Evolutionary conservation across 2,888 invertebrate species (phyloP), one percentile per base, ranked within the genome.

Genomic region (Mellilla xanthometata): DNA sequence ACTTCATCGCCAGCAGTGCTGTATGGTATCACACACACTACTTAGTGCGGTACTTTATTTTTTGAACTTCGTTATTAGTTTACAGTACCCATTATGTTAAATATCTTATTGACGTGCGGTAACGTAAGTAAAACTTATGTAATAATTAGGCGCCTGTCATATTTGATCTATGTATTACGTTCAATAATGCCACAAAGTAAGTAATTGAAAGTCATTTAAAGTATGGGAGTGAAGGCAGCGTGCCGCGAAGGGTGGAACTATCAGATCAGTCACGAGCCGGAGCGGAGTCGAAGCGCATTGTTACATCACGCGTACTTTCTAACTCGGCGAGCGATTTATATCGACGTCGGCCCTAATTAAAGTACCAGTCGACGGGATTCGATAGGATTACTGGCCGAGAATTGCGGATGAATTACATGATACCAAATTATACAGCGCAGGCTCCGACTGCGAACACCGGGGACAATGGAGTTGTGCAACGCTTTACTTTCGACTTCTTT

Each of bases 241-340:
- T 66, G 57, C 57, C 59, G 48, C 61, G 60, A 65, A 60, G 62
- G 54, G 54, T 63, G 53, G 60, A 68, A 66, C 62, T 62, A 72
- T 70, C 62, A 69, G 69, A 73, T 76, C 72, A 64, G 75, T 74
- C 78, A 77, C 75, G 76, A 71, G 69, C 63, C 62, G 61, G 62
- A 60, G 13, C 31, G 22, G 39, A 52, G 68, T 64, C 63, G 57
- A 63, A 65, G 62, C 68, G 71, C 70, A 75, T 76, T 76, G 77
- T 84, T 83, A 77, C 81, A 70, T 81, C 79, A 83, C 72, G 70
- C 66, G 68, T 63, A 80, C 82, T 83, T 81, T 84, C 83, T 82
- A 81, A 78, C 70, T 65, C 47, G 35, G 59, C 66, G 64, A 68
- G 73, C 73, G 76, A 81, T 81, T 76, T 79, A 79, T 76, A 79